A percentile compares a stretch with the other conserved stretches of the same genome.
phyloP scores from a whole-genome alignment of 1,140 invertebrate species.

The Diplogasteroides magnus region DNA sequence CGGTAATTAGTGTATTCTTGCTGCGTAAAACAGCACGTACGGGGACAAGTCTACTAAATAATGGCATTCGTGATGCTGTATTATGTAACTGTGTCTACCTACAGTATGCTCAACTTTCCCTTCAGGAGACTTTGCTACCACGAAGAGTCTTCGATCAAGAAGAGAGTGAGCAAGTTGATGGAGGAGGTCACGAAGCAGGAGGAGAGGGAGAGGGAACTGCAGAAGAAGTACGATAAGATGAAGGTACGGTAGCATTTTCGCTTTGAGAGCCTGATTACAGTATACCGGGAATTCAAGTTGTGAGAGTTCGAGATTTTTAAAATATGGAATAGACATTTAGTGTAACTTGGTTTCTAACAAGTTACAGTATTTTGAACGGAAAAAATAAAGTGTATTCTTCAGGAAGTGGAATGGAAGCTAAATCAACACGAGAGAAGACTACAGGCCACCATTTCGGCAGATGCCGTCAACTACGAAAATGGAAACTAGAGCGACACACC shows the following conservation, averaged over 20 bases:
- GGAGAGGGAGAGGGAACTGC: constrained; percentile 79
- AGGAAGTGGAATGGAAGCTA: constrained; percentile 56
- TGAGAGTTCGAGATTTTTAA: neutral
- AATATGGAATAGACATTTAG: neutral
- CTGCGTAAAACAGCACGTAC: no score
- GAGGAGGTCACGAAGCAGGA: constrained; percentile 69
- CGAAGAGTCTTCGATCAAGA: constrained; percentile 81
- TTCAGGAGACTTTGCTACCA: constrained; percentile 63
- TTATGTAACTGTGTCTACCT: no score
- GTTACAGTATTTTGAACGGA: constrained; percentile 2
- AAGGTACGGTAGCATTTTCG: neutral
- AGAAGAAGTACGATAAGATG: constrained; percentile 72
- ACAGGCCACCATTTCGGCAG: constrained; percentile 31
- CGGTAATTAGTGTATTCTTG: no score
- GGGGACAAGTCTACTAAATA: no score
- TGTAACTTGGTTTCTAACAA: neutral
- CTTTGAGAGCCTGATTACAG: neutral
- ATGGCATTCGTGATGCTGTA: no score
- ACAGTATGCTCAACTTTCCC: no score
- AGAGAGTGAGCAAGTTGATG: constrained; percentile 61
- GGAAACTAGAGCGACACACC: neutral
- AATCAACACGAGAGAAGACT: constrained; percentile 34
- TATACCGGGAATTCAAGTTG: neutral
- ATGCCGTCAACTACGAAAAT: constrained; percentile 34
- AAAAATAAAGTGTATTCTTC: no score